Evolutionary conservation across 2,797 vertebrate genomes (phyloP), one percentile per base, ranked within the genome.

Genomic region (Gambelia wislizenii): DNA sequence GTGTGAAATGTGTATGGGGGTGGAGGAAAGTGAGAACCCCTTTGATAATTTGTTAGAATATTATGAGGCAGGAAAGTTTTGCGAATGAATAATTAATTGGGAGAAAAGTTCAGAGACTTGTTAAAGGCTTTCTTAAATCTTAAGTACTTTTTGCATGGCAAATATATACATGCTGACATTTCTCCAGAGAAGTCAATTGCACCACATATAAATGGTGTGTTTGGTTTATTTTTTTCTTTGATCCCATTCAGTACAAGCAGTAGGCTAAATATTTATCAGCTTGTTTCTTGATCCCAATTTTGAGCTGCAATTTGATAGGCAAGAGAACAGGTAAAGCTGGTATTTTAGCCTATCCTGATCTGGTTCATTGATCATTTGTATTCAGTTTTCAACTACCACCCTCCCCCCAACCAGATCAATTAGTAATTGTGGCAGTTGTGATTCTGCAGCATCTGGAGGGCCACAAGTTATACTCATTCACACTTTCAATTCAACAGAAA

Each of bases 71-170:
- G 95, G 36, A 44, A 76, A 95, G 92, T 96, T 93, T 92, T 84
- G 88, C 69, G 88, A 89, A 96, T 97, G 91, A 97, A 97, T 97
- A 97, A 97, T 97, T 97, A 96, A 97, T 94, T 2, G 81, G 87
- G 91, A 95, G 89, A 90, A 94, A 97, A 97, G 95, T 96, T 97
- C 93, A 96, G 87, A 94, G 96, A 52, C 90, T 95, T 96, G 87
- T 92, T 95, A 95, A 95, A 96, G 90, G 95, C 92, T 95, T 92
- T 94, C 93, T 97, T 87, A 96, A 97, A 97, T 96, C 96, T 96
- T 97, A 93, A 97, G 92, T 89, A 87, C 78, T 94, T 95, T 94
- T 95, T 89, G 86, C 89, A 83, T 36, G 89, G 93, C 91, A 92
- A 93, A 92, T 95, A 91, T 92, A 87, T 94, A 90, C 90, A 93